Evolutionary conservation across 2,113 vertebrate genomes (phyloP).

Genomic region (Poicephalus gulielmi): DNA sequence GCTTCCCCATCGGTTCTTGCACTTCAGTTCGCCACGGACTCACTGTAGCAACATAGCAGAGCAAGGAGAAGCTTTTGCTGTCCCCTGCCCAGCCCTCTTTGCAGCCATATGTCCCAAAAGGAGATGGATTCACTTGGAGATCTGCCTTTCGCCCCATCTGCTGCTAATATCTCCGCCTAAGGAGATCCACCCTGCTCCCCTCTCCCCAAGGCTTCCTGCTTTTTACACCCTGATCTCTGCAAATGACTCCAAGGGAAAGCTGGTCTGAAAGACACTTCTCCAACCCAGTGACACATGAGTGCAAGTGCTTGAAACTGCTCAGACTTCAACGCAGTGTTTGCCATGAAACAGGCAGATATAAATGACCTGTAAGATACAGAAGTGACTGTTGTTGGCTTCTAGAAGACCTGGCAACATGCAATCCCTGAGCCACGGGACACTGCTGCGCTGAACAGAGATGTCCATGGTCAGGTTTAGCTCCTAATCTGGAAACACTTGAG

Average conservation of each 20-base stretch:
- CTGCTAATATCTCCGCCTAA: neutral
- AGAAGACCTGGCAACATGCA: neutral
- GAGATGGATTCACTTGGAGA: neutral
- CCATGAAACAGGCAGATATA: neutral
- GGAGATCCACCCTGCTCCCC: neutral
- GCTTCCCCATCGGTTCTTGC: neutral
- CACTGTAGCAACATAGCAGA: neutral
- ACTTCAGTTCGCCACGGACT: neutral
- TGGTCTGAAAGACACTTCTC: neutral
- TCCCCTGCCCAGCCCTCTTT: neutral
- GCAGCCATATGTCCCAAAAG: neutral
- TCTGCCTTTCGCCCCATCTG: neutral
- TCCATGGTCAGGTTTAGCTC: neutral
- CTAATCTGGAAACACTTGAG: neutral
- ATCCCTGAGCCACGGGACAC: neutral
- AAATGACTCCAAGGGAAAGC: neutral
- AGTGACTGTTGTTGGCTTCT: neutral
- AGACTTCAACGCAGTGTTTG: neutral
- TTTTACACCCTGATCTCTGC: neutral
- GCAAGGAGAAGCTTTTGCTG: neutral
- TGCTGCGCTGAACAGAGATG: neutral
- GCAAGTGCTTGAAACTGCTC: neutral
- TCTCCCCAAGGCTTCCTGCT: neutral
- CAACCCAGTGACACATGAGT: neutral
- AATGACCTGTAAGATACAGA: neutral